These are phyloP conservation scores for Schizopygopsis pylzovi DNA, from an alignment of 2,797 vertebrate species.

Conservation along the genomic window DNA sequence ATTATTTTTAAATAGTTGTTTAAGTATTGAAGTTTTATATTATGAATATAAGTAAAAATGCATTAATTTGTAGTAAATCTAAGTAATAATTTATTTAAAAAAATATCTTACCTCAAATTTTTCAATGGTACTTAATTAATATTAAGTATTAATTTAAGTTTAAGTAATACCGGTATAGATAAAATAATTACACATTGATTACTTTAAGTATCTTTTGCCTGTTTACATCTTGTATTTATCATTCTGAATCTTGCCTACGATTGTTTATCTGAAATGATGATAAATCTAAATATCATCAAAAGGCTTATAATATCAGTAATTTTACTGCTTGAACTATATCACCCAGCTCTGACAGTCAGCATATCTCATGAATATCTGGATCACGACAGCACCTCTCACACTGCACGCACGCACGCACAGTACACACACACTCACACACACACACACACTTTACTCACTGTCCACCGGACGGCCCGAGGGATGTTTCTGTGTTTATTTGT, in stretches of 20 bases:
- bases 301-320: not conserved
- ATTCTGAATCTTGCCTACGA: not conserved
- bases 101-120: too few species aligned
- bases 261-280: not conserved
- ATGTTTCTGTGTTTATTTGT: slow-evolving; percentile 35
- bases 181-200: not conserved
- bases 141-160: too few species aligned
- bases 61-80: not conserved
- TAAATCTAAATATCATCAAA: not conserved
- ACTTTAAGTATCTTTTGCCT: not conserved
- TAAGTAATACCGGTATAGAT: too few species aligned
- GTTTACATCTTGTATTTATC: not conserved
- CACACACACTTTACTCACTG: not conserved
- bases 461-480: not conserved
- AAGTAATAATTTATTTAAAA: not conserved
- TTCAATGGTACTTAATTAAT: too few species aligned
- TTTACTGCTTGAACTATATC: not conserved
- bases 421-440: too few species aligned
- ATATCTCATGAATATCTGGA: slow-evolving; percentile 23
- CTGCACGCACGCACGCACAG: not conserved
- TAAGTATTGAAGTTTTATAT: too few species aligned
- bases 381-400: not conserved
- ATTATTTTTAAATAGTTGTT: too few species aligned
- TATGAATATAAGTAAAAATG: not conserved
- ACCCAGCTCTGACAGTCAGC: slow-evolving; percentile 16